These are phyloP conservation scores for Vipera ursinii DNA, from an alignment of 2,797 vertebrate genomes.

Conservation along the genomic window DNA sequence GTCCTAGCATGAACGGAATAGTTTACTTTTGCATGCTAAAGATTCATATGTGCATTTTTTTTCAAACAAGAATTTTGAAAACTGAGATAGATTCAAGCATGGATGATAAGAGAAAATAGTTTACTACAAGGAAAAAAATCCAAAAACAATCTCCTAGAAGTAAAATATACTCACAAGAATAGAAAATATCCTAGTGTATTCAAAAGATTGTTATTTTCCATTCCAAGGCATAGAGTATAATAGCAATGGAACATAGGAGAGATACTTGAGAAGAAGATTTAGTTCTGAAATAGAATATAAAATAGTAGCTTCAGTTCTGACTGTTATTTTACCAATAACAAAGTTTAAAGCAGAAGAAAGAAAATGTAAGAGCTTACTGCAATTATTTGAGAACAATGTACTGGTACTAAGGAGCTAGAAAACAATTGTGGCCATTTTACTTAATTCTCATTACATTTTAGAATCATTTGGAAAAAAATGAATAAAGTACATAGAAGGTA, in stretches of 20 bases:
- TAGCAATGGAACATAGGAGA: background rate
- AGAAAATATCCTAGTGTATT: background rate
- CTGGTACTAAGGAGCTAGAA: background rate
- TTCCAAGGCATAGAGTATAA: background rate
- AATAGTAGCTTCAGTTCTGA: background rate
- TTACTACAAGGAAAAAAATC: background rate
- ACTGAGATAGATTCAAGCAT: background rate
- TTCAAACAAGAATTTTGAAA: background rate
- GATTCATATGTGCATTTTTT: background rate
- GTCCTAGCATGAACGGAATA: background rate
- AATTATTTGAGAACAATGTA: background rate
- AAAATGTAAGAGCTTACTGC: background rate
- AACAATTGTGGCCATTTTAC: background rate
- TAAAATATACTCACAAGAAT: background rate
- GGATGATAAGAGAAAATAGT: background rate
- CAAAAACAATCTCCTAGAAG: background rate
- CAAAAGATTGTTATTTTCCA: background rate
- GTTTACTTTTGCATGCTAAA: background rate
- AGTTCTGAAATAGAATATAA: background rate
- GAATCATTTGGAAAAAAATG: background rate
- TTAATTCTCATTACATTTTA: background rate
- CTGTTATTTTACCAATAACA: background rate
- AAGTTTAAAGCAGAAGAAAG: background rate
- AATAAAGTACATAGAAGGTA: background rate
- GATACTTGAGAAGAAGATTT: background rate